Evolutionary conservation across 2,888 invertebrate genomes (phyloP), one percentile per base, ranked within the genome.

Genomic region (Bombylius major): DNA sequence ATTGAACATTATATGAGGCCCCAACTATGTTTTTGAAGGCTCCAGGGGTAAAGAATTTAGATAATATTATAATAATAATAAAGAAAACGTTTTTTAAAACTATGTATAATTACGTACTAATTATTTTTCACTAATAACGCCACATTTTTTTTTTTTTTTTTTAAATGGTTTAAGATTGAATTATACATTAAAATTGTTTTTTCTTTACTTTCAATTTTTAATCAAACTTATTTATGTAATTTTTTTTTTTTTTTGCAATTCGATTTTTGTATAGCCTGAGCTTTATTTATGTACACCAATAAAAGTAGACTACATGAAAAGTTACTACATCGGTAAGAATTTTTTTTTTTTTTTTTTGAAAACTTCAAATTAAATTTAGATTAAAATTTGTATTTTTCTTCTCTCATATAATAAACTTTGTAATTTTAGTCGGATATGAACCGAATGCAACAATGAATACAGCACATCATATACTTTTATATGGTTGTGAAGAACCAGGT

Each of bases 401-500:
- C 23, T 6, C 31, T 23, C 42, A n/a, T 32, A 46, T 55, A n/a
- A 36, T 36, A 36, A 3, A 7, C 8, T 36, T 36, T 36, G n/a
- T n/a, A n/a, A n/a, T 59, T 80, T 51, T 75, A 89, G 92, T 90
- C 66, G 93, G 91, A 49, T 98, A 94, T 72, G 83, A 89, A 71
- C 94, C 96, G 3, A 90, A 94, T 68, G 91, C 93, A 3, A 85
- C 89, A 12, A 90, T 89, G 87, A 80, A 87, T 67, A 89, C 86
- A 5, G 91, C 92, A 11, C 96, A 96, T 76, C 96, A 96, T 72
- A 94, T 96, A 83, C 76, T 96, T 51, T 72, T 96, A 1, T 96
- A 93, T 69, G 95, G 95, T 13, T 96, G 96, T 67, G 79, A 82
- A 4, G 81, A 81, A 56, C 94, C 74, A 8, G 73, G 74, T 5